Conservation (phyloP, 2,113 vertebrate species). For the Rhinopomastus cyanomelas region DNA sequence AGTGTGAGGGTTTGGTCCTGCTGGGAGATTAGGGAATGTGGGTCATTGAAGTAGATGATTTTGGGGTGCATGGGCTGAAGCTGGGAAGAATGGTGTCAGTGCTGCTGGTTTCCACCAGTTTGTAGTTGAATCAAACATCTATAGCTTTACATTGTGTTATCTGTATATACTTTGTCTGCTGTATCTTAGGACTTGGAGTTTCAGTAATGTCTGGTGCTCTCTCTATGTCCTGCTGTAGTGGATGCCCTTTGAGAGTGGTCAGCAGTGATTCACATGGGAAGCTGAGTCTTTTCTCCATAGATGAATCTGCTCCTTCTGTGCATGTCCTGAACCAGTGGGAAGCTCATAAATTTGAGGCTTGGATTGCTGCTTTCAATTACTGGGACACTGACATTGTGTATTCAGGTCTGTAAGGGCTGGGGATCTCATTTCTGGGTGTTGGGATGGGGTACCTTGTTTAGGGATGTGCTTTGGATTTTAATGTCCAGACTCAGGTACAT, state of each 20-base stretch:
- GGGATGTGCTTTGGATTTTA: background rate
- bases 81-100: background rate
- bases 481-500: background rate
- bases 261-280: slow-evolving; percentile 91
- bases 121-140: background rate
- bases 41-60: background rate
- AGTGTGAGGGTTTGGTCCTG: background rate
- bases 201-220: background rate
- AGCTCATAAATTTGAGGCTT: slow-evolving; percentile 92
- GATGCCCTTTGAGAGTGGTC: slow-evolving; percentile 80
- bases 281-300: slow-evolving; percentile 79
- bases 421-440: background rate
- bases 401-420: slow-evolving; percentile 81
- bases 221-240: slow-evolving; percentile 9
- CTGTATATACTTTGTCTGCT: background rate
- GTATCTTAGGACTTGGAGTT: background rate
- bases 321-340: slow-evolving; percentile 82
- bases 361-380: slow-evolving; percentile 94
- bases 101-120: background rate
- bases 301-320: slow-evolving; percentile 64
- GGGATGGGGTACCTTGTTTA: background rate
- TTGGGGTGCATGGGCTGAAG: background rate
- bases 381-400: slow-evolving; percentile 90
- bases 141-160: background rate
- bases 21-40: background rate